Conservation (phyloP, 2,113 vertebrate genomes). For the Malurus melanocephalus region DNA sequence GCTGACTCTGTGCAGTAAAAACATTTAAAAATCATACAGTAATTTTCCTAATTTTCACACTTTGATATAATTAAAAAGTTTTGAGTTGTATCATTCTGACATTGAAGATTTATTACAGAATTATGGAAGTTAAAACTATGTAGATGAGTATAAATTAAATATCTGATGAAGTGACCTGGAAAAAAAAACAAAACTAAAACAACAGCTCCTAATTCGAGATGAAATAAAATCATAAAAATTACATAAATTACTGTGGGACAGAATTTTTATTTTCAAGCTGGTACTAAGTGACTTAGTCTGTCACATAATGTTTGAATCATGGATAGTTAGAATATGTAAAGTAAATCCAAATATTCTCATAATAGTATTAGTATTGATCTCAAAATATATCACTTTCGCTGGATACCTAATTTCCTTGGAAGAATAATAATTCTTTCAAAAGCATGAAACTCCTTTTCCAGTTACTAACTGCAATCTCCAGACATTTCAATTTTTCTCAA, state of each 20-base stretch:
- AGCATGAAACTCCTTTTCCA: neutral
- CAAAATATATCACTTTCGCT: neutral
- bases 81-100: neutral
- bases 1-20: neutral
- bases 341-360: neutral
- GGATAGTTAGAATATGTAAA: neutral
- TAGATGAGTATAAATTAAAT: neutral
- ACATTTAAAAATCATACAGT: neutral
- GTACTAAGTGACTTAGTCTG: neutral
- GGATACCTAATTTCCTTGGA: neutral
- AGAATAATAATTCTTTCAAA: neutral
- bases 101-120: neutral
- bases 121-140: neutral
- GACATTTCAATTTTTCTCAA: neutral
- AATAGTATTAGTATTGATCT: neutral
- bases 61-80: neutral
- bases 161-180: neutral
- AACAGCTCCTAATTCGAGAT: neutral
- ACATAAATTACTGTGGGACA: neutral
- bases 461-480: neutral
- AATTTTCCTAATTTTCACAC: neutral
- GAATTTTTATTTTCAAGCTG: neutral
- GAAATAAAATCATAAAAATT: neutral
- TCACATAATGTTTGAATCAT: neutral
- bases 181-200: neutral